Conservation (phyloP, 2,113 vertebrate genomes). For the Cisticola juncidis region DNA sequence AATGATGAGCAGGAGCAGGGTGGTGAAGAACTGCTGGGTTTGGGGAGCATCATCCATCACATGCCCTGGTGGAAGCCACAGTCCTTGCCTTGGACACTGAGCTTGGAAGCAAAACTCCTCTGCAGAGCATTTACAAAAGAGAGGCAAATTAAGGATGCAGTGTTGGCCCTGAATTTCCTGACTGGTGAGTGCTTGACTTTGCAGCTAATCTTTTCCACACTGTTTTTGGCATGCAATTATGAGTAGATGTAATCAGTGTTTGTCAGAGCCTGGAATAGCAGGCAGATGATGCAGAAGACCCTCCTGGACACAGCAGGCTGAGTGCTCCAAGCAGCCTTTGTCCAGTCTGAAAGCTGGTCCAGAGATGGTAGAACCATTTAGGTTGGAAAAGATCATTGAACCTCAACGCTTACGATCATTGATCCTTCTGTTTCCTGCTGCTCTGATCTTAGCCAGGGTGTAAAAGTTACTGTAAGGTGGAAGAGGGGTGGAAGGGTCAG, state of each 20-base stretch:
- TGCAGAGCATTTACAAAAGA: not conserved
- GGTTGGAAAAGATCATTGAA: not conserved
- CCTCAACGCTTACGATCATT: not conserved
- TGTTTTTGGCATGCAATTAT: slow-evolving; percentile 4
- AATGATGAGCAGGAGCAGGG: not conserved
- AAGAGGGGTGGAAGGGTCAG: not conserved
- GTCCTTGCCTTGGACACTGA: not conserved
- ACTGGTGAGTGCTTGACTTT: slow-evolving; percentile 31
- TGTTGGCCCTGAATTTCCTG: slow-evolving; percentile 21
- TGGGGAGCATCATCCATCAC: not conserved
- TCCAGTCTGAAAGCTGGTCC: not conserved
- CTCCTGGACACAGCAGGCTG: rapidly evolving
- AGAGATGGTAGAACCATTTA: not conserved
- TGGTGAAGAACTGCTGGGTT: not conserved
- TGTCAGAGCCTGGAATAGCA: not conserved
- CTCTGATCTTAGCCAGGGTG: not conserved
- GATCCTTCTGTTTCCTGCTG: not conserved
- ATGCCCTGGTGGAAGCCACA: not conserved
- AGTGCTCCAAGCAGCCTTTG: not conserved
- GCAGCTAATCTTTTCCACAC: not conserved
- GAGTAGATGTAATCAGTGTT: not conserved
- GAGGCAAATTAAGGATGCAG: not conserved
- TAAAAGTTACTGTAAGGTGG: not conserved
- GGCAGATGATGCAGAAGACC: not conserved
- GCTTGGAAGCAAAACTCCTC: not conserved